A percentile compares a stretch with the other conserved stretches of the same genome.
phyloP scores from a whole-genome alignment of 2,888 invertebrate genomes.

The Nymphalis urticae region DNA sequence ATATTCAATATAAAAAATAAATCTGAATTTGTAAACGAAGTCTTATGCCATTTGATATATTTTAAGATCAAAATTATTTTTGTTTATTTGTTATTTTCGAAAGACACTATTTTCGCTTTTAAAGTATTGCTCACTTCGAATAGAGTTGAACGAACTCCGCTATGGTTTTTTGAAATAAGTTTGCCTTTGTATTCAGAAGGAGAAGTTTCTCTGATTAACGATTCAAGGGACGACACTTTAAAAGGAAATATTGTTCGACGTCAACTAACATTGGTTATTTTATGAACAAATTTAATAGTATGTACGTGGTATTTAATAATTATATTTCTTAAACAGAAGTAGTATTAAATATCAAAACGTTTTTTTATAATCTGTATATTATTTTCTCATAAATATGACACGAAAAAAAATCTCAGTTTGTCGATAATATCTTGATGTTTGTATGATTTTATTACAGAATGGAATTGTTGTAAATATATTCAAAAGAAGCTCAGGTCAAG shows the following conservation, averaged over 20 bases:
- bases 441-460: background rate
- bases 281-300: conserved; percentile 34
- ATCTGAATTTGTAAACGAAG: background rate
- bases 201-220: conserved; percentile 72
- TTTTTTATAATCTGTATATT: too few species aligned
- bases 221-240: conserved; percentile 76
- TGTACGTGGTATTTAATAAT: background rate
- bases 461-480: conserved; percentile 3
- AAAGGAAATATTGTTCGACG: conserved; percentile 73
- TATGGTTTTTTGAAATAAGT: conserved; percentile 58
- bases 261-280: conserved; percentile 50
- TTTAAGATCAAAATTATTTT: background rate
- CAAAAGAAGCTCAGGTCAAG: conserved; percentile 49
- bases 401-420: too few species aligned
- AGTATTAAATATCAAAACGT: too few species aligned
- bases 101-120: conserved; percentile 4
- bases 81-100: background rate
- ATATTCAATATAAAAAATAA: background rate
- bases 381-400: too few species aligned
- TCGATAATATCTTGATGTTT: background rate
- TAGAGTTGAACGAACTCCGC: conserved; percentile 69
- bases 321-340: background rate
- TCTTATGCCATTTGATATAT: background rate
- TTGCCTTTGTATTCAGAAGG: conserved; percentile 71
- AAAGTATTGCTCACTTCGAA: conserved; percentile 7